Conservation (phyloP, 2,888 invertebrate genomes). For the Zhengitettix transpicula region DNA sequence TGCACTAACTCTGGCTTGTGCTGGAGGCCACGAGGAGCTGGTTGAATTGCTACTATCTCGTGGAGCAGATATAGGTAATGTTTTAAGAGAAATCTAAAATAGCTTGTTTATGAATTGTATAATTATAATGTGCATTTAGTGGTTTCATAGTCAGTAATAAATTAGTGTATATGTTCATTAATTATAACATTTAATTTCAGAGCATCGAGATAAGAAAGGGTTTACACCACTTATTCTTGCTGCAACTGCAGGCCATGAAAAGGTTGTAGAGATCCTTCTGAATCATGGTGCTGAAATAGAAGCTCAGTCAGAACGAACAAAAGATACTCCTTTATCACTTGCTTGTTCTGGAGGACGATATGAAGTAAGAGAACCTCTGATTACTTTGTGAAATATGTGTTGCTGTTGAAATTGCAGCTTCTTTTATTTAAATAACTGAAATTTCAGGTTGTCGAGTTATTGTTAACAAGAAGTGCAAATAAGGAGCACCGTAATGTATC, state of each 20-base stretch:
- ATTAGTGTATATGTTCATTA: no score
- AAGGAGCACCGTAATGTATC: slow-evolving; percentile 97
- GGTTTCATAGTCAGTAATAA: no score
- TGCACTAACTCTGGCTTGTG: slow-evolving; percentile 90
- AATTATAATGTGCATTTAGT: neutral
- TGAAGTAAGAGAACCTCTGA: slow-evolving; percentile 43
- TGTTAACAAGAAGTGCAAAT: slow-evolving; percentile 79
- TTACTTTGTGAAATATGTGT: neutral
- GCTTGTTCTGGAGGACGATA: slow-evolving; percentile 95
- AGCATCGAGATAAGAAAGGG: slow-evolving; percentile 97
- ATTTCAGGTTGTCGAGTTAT: slow-evolving; percentile 63
- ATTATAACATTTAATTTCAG: slow-evolving; percentile 23
- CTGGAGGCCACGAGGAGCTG: slow-evolving; percentile 91
- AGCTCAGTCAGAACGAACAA: slow-evolving; percentile 96
- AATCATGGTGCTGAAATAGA: slow-evolving; percentile 94
- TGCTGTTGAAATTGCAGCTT: neutral
- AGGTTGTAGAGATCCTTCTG: slow-evolving; percentile 81
- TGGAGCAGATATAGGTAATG: slow-evolving; percentile 68
- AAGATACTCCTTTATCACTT: slow-evolving; percentile 92
- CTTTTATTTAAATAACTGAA: neutral
- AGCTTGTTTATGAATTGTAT: neutral
- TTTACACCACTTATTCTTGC: slow-evolving; percentile 95
- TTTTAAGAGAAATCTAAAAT: neutral
- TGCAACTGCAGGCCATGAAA: slow-evolving; percentile 88
- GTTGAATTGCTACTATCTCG: slow-evolving; percentile 81